phyloP scores from a whole-genome alignment of 2,888 invertebrate genomes.

The Acronicta aceris region DNA sequence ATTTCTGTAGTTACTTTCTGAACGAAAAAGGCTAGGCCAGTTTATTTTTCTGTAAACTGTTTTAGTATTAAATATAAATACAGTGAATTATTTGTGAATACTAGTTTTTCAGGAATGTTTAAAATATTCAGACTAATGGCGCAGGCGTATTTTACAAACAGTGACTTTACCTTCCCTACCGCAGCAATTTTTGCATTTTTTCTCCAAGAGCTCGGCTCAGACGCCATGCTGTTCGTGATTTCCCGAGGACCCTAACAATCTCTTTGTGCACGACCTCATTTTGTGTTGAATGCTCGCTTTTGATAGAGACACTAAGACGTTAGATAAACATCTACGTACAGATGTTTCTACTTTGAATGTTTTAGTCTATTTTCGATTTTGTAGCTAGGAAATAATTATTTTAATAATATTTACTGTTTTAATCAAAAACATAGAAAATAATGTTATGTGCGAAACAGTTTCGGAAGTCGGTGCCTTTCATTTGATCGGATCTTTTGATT shows the following conservation, averaged over 20 bases:
- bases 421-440: too few relatives aligned
- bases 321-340: conserved; percentile 66
- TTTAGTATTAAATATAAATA: too few relatives aligned
- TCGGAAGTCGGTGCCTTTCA: too few relatives aligned
- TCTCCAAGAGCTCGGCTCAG: conserved; percentile 45
- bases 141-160: conserved; percentile 17
- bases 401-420: neutral
- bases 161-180: conserved; percentile 31
- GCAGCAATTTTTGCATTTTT: conserved; percentile 50
- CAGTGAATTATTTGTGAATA: too few relatives aligned
- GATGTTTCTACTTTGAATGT: conserved; percentile 52
- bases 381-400: neutral
- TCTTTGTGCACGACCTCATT: conserved; percentile 82
- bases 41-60: too few relatives aligned
- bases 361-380: conserved; percentile 17
- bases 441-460: too few relatives aligned
- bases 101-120: neutral
- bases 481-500: too few relatives aligned
- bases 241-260: conserved; percentile 79
- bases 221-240: conserved; percentile 69
- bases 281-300: conserved; percentile 72
- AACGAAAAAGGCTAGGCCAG: too few relatives aligned
- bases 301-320: conserved; percentile 67
- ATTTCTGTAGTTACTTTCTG: too few relatives aligned
- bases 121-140: conserved; percentile 15